Percentiles rank a stretch among this genome's conserved stretches.
Conservation (phyloP, 2,113 vertebrate species). For the Physeter macrocephalus region DNA sequence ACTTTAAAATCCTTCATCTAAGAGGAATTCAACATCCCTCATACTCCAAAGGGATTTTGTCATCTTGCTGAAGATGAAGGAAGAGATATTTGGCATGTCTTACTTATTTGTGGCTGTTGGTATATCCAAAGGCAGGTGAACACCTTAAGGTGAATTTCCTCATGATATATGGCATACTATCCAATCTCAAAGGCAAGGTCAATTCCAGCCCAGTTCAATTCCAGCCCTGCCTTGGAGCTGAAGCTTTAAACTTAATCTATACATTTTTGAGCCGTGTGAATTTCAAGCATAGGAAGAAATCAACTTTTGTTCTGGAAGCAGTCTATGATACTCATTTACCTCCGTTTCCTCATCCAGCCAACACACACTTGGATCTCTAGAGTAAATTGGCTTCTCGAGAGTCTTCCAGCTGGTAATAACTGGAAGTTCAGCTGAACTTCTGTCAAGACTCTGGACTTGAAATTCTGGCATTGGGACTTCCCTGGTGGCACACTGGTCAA, state of each 20-base stretch:
- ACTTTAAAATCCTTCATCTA: constrained; percentile 15
- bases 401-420: background rate
- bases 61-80: constrained; percentile 22
- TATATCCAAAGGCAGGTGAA: background rate
- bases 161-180: background rate
- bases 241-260: background rate
- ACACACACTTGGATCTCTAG: constrained; percentile 2
- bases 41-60: background rate
- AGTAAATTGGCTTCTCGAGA: background rate
- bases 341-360: background rate
- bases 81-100: background rate
- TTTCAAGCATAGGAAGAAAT: background rate
- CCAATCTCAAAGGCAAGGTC: background rate
- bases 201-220: background rate
- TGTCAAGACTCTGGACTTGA: background rate
- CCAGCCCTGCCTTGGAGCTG: background rate
- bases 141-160: background rate
- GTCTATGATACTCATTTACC: background rate
- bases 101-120: background rate
- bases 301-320: background rate
- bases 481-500: too few species aligned
- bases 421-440: background rate
- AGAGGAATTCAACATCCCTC: background rate
- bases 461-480: background rate
- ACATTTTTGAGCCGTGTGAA: background rate